Percentiles rank a stretch among this genome's conserved stretches.
Evolutionary conservation across 2,113 vertebrate genomes (phyloP).

Genomic region (Notarius quadriscutis): DNA sequence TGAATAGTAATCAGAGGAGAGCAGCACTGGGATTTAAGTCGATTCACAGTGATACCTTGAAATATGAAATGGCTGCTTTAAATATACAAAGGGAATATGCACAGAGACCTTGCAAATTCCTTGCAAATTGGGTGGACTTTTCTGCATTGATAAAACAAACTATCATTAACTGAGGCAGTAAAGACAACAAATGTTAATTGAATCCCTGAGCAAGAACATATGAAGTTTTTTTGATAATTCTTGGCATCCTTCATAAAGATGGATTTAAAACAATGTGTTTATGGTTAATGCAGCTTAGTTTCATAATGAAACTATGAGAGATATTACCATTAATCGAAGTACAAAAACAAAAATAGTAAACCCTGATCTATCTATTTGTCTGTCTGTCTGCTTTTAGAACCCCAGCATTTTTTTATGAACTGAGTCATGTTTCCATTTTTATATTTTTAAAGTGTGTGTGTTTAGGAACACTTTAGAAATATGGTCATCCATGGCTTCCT

Average conservation of each 20-base stretch:
- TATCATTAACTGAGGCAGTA: neutral
- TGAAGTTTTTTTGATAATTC: neutral
- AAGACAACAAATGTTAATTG: neutral
- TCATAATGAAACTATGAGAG: neutral
- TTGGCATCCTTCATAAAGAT: neutral
- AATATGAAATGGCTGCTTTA: conserved; percentile 24
- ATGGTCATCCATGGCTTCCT: neutral
- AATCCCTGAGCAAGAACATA: neutral
- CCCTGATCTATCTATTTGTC: too few relatives aligned
- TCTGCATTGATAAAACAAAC: neutral
- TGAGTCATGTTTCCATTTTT: too few relatives aligned
- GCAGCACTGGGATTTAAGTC: neutral
- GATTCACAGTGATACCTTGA: neutral
- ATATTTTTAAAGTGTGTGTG: neutral
- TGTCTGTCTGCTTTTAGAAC: too few relatives aligned
- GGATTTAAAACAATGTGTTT: conserved; percentile 5
- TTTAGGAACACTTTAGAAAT: neutral
- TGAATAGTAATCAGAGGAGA: conserved; percentile 15
- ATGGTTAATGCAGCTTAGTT: neutral
- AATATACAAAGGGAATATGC: neutral
- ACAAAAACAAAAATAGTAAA: neutral
- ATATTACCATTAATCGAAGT: neutral
- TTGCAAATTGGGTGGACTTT: neutral
- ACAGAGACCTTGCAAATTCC: neutral
- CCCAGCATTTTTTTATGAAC: too few relatives aligned